These are phyloP conservation scores for Eupsilia transversa DNA, from an alignment of 2,888 invertebrate genomes.

Conservation along the genomic window DNA sequence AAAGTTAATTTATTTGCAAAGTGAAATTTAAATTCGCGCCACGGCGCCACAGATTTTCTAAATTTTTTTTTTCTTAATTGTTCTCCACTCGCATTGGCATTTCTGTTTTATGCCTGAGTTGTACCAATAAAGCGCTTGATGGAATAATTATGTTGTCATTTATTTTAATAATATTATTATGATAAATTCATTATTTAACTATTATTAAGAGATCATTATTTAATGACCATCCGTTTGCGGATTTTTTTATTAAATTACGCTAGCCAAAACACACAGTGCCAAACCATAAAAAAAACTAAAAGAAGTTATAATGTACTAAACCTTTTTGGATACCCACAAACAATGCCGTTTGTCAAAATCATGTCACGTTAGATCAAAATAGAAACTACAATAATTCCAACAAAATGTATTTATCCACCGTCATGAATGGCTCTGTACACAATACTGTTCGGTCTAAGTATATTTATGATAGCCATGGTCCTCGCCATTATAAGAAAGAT, in stretches of 20 bases:
- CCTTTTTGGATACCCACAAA: slow-evolving; percentile 12
- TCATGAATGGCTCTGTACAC: slow-evolving; percentile 85
- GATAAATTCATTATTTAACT: background rate
- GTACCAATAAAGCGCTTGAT: background rate
- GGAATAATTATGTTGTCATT: background rate
- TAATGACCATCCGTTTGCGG: no score
- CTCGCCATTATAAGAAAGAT: slow-evolving; percentile 86
- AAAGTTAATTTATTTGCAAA: background rate
- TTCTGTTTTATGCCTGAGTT: slow-evolving; percentile 10
- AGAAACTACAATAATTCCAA: slow-evolving; percentile 41
- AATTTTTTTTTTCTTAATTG: background rate
- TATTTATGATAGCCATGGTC: slow-evolving; percentile 87
- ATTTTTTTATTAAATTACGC: background rate
- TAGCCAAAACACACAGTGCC: background rate
- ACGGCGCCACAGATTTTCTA: slow-evolving; percentile 12
- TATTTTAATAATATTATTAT: background rate
- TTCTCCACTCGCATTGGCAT: background rate
- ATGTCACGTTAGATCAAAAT: slow-evolving; percentile 51
- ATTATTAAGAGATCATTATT: no score
- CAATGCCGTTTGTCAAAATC: slow-evolving; percentile 49
- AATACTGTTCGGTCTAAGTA: slow-evolving; percentile 85
- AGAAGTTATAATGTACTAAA: background rate
- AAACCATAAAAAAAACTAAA: background rate
- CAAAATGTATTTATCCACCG: slow-evolving; percentile 55
- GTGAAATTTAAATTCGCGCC: slow-evolving; percentile 58